Conservation (phyloP, 2,113 vertebrate genomes). For the Galemys pyrenaicus region DNA sequence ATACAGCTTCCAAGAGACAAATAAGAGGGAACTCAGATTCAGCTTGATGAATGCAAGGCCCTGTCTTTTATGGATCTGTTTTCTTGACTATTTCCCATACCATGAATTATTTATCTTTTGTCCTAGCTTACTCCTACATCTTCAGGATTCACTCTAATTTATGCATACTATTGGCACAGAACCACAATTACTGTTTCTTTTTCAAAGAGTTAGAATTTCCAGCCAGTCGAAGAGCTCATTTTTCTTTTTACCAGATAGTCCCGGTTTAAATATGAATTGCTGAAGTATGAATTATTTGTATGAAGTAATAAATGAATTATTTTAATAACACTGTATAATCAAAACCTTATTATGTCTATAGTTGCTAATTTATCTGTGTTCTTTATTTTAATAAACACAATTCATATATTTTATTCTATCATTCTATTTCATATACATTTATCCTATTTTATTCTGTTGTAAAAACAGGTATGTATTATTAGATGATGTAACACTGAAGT, state of each 20-base stretch:
- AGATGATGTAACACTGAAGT: not conserved
- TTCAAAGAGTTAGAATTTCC: conserved; percentile 26
- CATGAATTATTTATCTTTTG: not conserved
- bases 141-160: conserved; percentile 22
- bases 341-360: not conserved
- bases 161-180: not conserved
- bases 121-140: not conserved
- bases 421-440: not conserved
- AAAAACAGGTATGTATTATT: not conserved
- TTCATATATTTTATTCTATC: not conserved
- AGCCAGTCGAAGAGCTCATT: not conserved
- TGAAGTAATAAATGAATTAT: no score
- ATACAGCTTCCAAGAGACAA: not conserved
- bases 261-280: not conserved
- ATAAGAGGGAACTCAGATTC: not conserved
- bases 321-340: not conserved
- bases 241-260: not conserved
- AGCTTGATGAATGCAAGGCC: not conserved
- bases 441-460: not conserved
- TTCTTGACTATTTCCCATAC: not conserved
- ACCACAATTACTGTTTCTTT: not conserved
- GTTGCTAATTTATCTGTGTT: not conserved
- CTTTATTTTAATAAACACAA: not conserved
- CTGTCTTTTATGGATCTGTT: not conserved
- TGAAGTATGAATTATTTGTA: no score